Base-by-base conservation (phyloP, 2,888 invertebrate genomes). In the Smittia aterrima region DNA sequence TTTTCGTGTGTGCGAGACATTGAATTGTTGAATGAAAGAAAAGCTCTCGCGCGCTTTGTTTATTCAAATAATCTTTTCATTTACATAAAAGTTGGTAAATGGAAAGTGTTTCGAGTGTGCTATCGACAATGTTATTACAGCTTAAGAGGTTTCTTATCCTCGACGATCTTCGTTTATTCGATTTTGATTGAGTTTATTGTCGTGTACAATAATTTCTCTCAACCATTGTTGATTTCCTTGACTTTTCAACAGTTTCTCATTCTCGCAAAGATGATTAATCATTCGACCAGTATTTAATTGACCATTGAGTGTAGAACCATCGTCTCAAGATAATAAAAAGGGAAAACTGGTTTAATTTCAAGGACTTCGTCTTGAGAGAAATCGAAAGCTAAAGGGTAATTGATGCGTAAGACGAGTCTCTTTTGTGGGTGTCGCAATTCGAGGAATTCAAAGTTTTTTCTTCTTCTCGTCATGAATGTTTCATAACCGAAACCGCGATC, bases 1-100 rank as follows among this genome's bases (percentile, higher is more conserved):
- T 38, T n/a, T 32, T 32, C 2, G 47, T 47, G 47, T 47, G 16
- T n/a, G 11, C n/a, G 16, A 11, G 47, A 47, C 47, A 47, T 47
- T n/a, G n/a, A n/a, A n/a, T n/a, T n/a, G n/a, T 2, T 47, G 47
- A 47, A 47, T n/a, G 47, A 47, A 47, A 16, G 16, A 47, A 47
- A 47, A 47, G 47, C 16, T 47, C 32, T 32, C 32, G 32, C 32
- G 3, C 32, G 16, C 11, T 47, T 47, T 47, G 16, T 47, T 47
- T 47, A 13, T 47, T 47, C 16, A 47, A 47, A 47, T 47, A 47
- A 47, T 47, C 47, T 47, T 47, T 9, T 47, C 47, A 47, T 47
- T 47, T n/a, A 47, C 47, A 47, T 47, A 47, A 47, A 38, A 11
- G 47, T 47, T 47, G 47, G 47, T 47, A 16, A 38, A 47, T 47